Conservation (phyloP, 2,888 invertebrate genomes). For the Pristionchus japonicus region DNA sequence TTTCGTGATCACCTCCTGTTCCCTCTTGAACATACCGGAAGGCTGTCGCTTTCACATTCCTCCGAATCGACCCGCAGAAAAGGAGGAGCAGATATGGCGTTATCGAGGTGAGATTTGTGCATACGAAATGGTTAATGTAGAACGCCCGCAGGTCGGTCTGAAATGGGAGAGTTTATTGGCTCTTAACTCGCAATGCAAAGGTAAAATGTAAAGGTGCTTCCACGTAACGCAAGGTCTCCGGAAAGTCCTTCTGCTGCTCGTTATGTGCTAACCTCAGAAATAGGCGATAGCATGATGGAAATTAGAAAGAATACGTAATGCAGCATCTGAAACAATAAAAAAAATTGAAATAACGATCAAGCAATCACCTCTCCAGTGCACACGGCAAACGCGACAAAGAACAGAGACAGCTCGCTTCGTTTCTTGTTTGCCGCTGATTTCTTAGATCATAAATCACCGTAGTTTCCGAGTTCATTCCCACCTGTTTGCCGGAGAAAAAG, state of each 20-base stretch:
- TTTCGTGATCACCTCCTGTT: too few relatives aligned
- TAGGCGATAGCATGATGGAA: not conserved
- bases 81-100: not conserved
- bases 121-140: not conserved
- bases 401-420: not conserved
- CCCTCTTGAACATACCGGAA: not conserved
- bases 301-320: not conserved
- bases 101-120: not conserved
- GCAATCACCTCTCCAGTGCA: not conserved
- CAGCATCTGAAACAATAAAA: not conserved
- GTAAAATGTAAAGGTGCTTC: too few relatives aligned
- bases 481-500: not conserved
- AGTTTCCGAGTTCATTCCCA: not conserved
- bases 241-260: too few relatives aligned
- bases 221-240: not conserved
- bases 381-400: not conserved
- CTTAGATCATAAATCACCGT: not conserved
- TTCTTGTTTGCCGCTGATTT: not conserved
- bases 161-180: not conserved
- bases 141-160: not conserved
- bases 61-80: not conserved
- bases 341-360: too few relatives aligned
- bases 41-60: not conserved
- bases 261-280: not conserved
- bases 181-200: too few relatives aligned